Conservation (phyloP, 2,888 invertebrate genomes). For the Notodonta dromedarius region DNA sequence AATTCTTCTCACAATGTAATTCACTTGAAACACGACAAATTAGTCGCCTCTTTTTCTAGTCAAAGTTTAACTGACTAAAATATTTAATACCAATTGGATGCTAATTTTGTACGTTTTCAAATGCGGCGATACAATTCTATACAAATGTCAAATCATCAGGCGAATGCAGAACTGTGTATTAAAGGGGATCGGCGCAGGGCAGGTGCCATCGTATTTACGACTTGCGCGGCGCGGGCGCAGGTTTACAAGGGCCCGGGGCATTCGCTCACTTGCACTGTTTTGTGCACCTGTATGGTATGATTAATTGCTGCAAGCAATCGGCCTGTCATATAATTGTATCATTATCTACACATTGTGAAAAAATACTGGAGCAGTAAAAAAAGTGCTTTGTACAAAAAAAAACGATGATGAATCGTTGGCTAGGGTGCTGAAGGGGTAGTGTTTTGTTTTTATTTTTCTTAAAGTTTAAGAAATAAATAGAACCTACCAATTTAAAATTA, state of each 20-base stretch:
- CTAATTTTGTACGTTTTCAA: slow-evolving; percentile 40
- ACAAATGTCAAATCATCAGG: slow-evolving; percentile 66
- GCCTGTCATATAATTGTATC: slow-evolving; percentile 67
- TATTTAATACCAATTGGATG: slow-evolving; percentile 22
- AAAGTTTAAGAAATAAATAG: neutral
- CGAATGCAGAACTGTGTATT: slow-evolving; percentile 43
- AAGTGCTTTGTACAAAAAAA: slow-evolving; percentile 19
- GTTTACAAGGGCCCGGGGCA: slow-evolving; percentile 58
- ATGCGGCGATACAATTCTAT: slow-evolving; percentile 39
- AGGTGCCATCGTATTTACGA: slow-evolving; percentile 76
- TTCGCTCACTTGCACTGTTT: slow-evolving; percentile 54
- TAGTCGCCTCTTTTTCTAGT: slow-evolving; percentile 9
- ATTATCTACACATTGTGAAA: slow-evolving; percentile 46
- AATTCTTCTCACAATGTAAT: too few species aligned
- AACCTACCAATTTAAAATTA: too few species aligned
- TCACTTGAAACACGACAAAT: neutral
- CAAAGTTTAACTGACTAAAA: slow-evolving; percentile 5
- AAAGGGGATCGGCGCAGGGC: slow-evolving; percentile 47
- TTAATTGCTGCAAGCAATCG: slow-evolving; percentile 68
- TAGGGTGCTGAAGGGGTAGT: slow-evolving; percentile 20
- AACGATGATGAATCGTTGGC: slow-evolving; percentile 16
- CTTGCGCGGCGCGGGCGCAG: slow-evolving; percentile 67
- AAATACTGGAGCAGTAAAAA: slow-evolving; percentile 24
- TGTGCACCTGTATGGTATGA: slow-evolving; percentile 75
- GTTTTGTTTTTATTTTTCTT: slow-evolving; percentile 14